Conservation (phyloP, 2,888 invertebrate species). For the Lathronympha strigana region DNA sequence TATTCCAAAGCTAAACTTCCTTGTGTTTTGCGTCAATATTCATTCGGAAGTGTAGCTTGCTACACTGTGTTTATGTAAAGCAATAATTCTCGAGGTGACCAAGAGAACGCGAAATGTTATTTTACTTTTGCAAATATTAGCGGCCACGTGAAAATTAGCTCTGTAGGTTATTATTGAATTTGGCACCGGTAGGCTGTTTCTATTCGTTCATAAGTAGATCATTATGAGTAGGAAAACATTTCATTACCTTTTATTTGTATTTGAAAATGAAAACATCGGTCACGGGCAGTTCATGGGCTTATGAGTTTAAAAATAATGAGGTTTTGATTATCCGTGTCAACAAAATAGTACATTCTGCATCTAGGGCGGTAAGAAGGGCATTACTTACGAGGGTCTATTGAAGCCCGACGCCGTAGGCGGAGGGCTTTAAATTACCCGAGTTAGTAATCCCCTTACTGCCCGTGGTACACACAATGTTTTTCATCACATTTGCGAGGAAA, state of each 20-base stretch:
- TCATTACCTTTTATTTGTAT: slow-evolving; percentile 5
- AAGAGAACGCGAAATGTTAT: slow-evolving; percentile 1
- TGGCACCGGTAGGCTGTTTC: neutral
- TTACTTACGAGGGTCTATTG: no score
- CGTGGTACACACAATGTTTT: no score
- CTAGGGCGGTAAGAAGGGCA: no score
- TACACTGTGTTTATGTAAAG: no score
- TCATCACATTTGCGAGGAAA: no score
- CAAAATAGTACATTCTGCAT: no score
- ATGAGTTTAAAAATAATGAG: neutral
- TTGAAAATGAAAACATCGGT: slow-evolving; percentile 18
- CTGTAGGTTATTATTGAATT: neutral
- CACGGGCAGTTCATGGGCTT: neutral
- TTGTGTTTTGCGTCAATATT: slow-evolving; percentile 6
- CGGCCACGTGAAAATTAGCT: slow-evolving; percentile 1
- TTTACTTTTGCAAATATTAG: slow-evolving; percentile 1
- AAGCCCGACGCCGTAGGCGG: no score
- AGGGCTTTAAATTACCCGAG: no score
- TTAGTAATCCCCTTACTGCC: no score
- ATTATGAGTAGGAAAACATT: slow-evolving; percentile 1
- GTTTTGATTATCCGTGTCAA: neutral
- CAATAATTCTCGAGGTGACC: neutral
- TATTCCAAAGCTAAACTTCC: neutral
- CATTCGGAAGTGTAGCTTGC: neutral
- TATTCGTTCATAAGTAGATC: neutral